phyloP scores from a whole-genome alignment of 2,888 invertebrate species.

The Adelognathus sp. region DNA sequence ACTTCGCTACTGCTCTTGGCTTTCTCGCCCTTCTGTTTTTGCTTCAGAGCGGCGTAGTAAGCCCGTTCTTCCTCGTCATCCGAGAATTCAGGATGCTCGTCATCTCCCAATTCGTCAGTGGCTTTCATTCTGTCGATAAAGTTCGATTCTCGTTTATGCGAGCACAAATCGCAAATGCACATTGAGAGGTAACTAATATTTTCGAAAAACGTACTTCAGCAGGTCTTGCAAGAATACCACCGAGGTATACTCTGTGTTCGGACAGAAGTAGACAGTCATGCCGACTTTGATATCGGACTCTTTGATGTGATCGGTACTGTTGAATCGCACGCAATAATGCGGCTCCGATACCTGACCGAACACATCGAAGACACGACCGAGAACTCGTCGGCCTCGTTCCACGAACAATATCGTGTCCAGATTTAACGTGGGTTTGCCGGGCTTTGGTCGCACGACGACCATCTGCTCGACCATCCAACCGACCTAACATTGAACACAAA shows the following conservation, averaged over 20 bases:
- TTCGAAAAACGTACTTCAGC: constrained; percentile 83
- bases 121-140: constrained; percentile 87
- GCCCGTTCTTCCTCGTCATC: constrained; percentile 93
- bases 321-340: constrained; percentile 95
- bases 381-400: constrained; percentile 88
- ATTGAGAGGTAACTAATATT: background rate
- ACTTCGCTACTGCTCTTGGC: constrained; percentile 33
- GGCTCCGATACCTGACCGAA: constrained; percentile 94
- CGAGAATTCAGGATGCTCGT: constrained; percentile 94
- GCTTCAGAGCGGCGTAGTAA: constrained; percentile 70
- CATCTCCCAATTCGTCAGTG: constrained; percentile 94
- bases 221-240: constrained; percentile 90
- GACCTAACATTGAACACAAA: constrained; percentile 79
- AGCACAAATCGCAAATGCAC: background rate
- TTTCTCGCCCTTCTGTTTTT: constrained; percentile 63
- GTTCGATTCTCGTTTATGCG: background rate
- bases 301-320: constrained; percentile 88
- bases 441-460: constrained; percentile 89
- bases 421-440: constrained; percentile 90
- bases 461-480: constrained; percentile 78
- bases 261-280: constrained; percentile 91
- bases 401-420: constrained; percentile 94
- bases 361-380: constrained; percentile 94
- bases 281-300: constrained; percentile 86
- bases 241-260: constrained; percentile 88